Evolutionary conservation across 2,113 vertebrate species (phyloP).

Genomic region (Aptenodytes forsteri): DNA sequence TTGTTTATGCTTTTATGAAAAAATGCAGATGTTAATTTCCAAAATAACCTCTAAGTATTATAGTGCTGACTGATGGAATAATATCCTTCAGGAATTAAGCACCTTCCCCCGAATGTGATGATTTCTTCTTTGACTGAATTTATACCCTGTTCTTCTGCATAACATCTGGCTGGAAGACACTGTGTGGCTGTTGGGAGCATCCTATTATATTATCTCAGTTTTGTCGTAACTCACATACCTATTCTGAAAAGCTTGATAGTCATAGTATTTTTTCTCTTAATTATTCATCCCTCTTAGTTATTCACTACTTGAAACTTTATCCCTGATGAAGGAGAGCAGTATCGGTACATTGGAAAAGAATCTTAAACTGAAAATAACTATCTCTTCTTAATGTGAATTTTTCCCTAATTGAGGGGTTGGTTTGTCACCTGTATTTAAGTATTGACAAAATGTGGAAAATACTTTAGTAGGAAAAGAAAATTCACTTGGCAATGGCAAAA

Average conservation of each 20-base stretch:
- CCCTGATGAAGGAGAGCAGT: background rate
- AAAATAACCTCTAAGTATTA: background rate
- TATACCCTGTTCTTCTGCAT: background rate
- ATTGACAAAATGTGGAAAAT: background rate
- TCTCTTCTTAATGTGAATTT: background rate
- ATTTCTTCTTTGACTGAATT: background rate
- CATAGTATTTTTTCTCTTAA: background rate
- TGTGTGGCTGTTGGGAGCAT: background rate
- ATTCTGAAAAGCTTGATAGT: background rate
- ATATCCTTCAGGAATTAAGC: background rate
- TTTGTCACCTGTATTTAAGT: background rate
- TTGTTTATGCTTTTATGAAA: background rate
- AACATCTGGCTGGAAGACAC: background rate
- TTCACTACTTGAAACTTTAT: background rate
- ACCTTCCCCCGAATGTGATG: accelerated
- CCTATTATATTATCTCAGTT: background rate
- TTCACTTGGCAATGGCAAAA: slow-evolving; percentile 14
- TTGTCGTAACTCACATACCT: background rate
- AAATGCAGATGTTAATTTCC: background rate
- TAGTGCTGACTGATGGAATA: background rate
- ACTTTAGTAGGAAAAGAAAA: background rate
- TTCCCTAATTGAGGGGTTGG: background rate
- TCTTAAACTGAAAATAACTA: background rate
- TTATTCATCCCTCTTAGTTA: background rate
- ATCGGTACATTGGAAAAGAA: background rate